These are phyloP conservation scores for Rhopalosiphum maidis DNA, from an alignment of 1,140 invertebrate genomes.

Conservation along the genomic window DNA sequence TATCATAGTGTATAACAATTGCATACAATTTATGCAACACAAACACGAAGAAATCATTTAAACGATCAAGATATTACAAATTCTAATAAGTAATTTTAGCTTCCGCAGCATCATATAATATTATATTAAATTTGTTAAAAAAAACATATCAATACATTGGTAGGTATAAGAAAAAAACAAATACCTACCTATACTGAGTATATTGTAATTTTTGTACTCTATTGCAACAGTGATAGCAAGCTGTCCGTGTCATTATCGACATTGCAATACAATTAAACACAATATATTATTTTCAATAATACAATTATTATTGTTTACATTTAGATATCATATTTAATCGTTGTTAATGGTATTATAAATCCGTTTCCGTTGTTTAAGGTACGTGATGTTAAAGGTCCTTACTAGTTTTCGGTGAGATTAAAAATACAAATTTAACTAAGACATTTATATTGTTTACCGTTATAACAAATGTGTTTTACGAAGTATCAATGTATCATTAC, in stretches of 20 bases:
- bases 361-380: neutral
- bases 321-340: neutral
- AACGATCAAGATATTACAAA: neutral
- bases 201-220: neutral
- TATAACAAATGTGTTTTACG: neutral
- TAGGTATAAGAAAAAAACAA: neutral
- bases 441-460: neutral
- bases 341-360: constrained; percentile 11
- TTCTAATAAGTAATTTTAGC: neutral
- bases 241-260: neutral
- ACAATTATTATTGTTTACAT: neutral
- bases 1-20: neutral
- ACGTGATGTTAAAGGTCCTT: neutral
- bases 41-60: neutral
- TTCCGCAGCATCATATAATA: neutral
- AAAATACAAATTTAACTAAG: neutral
- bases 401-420: neutral
- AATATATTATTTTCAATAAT: neutral
- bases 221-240: neutral
- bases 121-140: neutral
- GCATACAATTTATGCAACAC: neutral
- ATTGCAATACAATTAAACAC: neutral
- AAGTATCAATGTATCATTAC: neutral
- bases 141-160: neutral
- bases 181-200: neutral